phyloP scores from a whole-genome alignment of 1,140 invertebrate genomes.

The Asobara japonica region DNA sequence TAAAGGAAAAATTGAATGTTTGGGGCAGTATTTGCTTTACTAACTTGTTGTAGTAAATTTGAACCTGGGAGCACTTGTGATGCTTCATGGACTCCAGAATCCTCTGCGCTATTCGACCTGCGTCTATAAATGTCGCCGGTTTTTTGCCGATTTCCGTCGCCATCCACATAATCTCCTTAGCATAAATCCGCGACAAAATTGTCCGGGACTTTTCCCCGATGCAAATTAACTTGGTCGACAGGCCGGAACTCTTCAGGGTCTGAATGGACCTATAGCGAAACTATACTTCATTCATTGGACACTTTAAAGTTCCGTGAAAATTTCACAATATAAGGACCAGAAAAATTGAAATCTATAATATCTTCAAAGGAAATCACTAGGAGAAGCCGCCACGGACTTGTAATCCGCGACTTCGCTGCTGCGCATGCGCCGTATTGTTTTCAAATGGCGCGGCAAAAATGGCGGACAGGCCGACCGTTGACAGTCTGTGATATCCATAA shows the following conservation, averaged over 20 bases:
- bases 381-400: too few species aligned
- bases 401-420: too few species aligned
- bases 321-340: too few species aligned
- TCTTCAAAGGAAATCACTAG: too few species aligned
- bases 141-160: slow-evolving; percentile 84
- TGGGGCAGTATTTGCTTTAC: slow-evolving; percentile 75
- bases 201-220: slow-evolving; percentile 91
- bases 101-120: slow-evolving; percentile 79
- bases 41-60: slow-evolving; percentile 88
- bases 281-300: too few species aligned
- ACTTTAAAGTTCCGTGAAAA: too few species aligned
- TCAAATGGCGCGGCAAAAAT: too few species aligned
- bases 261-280: neutral
- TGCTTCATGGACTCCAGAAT: slow-evolving; percentile 74
- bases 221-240: slow-evolving; percentile 84
- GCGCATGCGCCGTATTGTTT: too few species aligned
- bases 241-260: slow-evolving; percentile 43
- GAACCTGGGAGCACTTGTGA: slow-evolving; percentile 84
- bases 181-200: slow-evolving; percentile 81
- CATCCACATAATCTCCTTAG: slow-evolving; percentile 82
- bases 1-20: neutral
- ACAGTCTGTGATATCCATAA: too few species aligned
- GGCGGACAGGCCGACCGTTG: too few species aligned
- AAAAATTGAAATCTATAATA: too few species aligned
- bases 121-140: slow-evolving; percentile 90